A percentile compares a stretch with the other conserved stretches of the same genome.
Conservation (phyloP, 2,797 vertebrate genomes). For the Amblyraja radiata region DNA sequence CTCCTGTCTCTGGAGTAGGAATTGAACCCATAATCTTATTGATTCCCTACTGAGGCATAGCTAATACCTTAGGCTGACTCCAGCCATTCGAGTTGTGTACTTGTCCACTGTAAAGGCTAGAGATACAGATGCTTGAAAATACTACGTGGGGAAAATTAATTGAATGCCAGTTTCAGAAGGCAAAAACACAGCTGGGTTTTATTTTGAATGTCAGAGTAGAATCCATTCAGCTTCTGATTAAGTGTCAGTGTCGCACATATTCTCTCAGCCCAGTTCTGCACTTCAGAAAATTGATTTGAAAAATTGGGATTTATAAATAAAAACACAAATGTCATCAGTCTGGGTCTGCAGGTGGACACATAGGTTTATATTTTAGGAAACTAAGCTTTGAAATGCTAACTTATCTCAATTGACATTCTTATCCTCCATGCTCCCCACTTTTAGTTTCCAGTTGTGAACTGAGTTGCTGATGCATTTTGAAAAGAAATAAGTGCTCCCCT, state of each 20-base stretch:
- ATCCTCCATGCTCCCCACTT: background rate
- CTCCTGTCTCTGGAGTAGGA: background rate
- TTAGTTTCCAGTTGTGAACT: background rate
- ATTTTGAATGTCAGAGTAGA: background rate
- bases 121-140: slow-evolving; percentile 43
- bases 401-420: background rate
- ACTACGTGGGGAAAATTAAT: slow-evolving; percentile 43
- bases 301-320: background rate
- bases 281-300: background rate
- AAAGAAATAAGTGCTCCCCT: background rate
- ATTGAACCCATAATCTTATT: background rate
- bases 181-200: slow-evolving; percentile 40
- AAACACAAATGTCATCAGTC: background rate
- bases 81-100: background rate
- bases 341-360: background rate
- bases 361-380: background rate
- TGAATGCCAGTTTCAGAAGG: slow-evolving; percentile 41
- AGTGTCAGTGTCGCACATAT: background rate
- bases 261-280: background rate
- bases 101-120: slow-evolving; percentile 42
- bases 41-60: background rate
- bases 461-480: slow-evolving; percentile 3
- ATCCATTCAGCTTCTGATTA: background rate
- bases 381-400: background rate
- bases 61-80: too few relatives aligned